Evolutionary conservation across 1,140 invertebrate species (phyloP).

Genomic region (Spodoptera litura): DNA sequence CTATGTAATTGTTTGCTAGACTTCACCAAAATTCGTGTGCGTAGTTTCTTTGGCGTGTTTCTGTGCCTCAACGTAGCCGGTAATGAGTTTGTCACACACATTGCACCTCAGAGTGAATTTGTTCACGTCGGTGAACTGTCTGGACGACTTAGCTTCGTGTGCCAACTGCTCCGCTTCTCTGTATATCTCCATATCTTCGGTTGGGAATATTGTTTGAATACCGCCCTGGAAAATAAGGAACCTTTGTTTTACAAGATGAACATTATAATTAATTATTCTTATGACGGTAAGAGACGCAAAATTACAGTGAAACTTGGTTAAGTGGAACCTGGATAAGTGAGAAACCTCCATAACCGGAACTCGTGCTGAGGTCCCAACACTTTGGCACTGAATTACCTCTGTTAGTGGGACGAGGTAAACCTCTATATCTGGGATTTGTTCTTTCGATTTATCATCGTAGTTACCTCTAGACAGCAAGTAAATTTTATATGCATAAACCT

Average conservation of each 20-base stretch:
- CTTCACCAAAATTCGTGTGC: slow-evolving; percentile 96
- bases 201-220: slow-evolving; percentile 92
- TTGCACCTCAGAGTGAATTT: slow-evolving; percentile 95
- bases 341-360: too few relatives aligned
- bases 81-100: slow-evolving; percentile 91
- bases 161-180: slow-evolving; percentile 94
- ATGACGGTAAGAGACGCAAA: too few relatives aligned
- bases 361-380: too few relatives aligned
- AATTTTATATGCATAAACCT: too few relatives aligned
- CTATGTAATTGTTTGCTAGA: slow-evolving; percentile 78
- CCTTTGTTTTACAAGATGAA: slow-evolving; percentile 10
- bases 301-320: too few relatives aligned
- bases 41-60: slow-evolving; percentile 94
- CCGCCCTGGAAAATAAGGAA: slow-evolving; percentile 86
- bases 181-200: slow-evolving; percentile 90
- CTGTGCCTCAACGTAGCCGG: slow-evolving; percentile 92
- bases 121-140: slow-evolving; percentile 96
- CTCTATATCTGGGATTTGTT: too few relatives aligned
- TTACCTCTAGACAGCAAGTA: too few relatives aligned
- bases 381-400: too few relatives aligned
- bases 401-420: too few relatives aligned
- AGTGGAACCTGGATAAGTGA: too few relatives aligned
- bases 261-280: too few relatives aligned
- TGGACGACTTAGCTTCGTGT: slow-evolving; percentile 93
- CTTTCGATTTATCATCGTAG: too few relatives aligned